Conservation (phyloP, 2,797 vertebrate genomes). For the Tadarida brasiliensis region DNA sequence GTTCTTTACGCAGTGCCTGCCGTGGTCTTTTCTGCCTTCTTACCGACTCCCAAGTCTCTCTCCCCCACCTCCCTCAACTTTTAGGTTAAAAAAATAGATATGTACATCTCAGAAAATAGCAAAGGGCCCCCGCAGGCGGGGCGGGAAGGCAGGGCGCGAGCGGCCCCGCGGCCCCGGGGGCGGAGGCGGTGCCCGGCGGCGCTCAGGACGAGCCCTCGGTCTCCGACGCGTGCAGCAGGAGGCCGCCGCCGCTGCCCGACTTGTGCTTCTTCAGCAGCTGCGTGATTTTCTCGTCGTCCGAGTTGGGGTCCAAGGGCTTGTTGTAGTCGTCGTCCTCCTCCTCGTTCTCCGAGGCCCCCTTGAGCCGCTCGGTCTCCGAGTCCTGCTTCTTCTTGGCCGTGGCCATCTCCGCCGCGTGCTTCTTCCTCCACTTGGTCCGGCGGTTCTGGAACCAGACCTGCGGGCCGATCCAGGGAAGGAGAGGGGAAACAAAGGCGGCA, state of each 20-base stretch:
- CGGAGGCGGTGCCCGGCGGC: not conserved
- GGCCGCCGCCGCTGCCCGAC: slow-evolving; percentile 88
- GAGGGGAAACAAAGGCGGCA: too few relatives aligned
- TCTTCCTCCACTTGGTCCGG: slow-evolving; percentile 98
- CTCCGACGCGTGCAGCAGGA: slow-evolving; percentile 93
- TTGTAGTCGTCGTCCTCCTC: slow-evolving; percentile 98
- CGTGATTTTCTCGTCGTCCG: slow-evolving; percentile 98
- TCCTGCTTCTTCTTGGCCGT: slow-evolving; percentile 99
- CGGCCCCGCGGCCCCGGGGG: not conserved
- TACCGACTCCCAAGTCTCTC: not conserved
- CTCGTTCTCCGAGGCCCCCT: slow-evolving; percentile 95
- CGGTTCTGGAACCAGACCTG: slow-evolving; percentile 99
- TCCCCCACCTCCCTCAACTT: slow-evolving; percentile 67
- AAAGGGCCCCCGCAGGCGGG: slow-evolving; percentile 62
- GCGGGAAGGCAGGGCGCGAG: not conserved
- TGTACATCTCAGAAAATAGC: slow-evolving; percentile 88
- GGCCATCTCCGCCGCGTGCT: slow-evolving; percentile 98
- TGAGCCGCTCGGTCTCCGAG: slow-evolving; percentile 95
- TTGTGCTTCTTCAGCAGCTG: slow-evolving; percentile 98
- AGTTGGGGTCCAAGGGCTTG: slow-evolving; percentile 98
- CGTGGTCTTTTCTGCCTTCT: not conserved
- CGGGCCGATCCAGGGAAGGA: not conserved
- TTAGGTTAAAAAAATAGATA: slow-evolving; percentile 90
- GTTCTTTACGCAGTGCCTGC: not conserved
- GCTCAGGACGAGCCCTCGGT: slow-evolving; percentile 92